A percentile compares a stretch with the other conserved stretches of the same genome.
Conservation (phyloP, 2,888 invertebrate genomes). For the Patella depressa region DNA sequence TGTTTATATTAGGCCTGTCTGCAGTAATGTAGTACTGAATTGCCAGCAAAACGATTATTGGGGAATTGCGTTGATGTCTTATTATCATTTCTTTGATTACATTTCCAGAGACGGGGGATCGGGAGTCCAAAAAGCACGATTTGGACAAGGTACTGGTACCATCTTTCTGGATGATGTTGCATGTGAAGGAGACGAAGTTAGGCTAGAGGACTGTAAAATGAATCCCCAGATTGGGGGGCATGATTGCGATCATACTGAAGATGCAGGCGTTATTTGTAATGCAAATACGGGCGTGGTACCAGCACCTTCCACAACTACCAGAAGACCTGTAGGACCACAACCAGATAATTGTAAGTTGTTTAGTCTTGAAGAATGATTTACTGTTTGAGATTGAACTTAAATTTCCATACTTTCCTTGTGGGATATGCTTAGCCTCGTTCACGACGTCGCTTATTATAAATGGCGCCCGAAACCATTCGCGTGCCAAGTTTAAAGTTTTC, state of each 20-base stretch:
- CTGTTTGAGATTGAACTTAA: no score
- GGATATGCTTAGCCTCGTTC: no score
- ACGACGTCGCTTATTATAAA: no score
- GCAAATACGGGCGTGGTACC: neutral
- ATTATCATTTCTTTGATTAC: no score
- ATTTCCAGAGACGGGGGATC: slow-evolving; percentile 36
- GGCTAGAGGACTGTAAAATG: slow-evolving; percentile 75
- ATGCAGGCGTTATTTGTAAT: neutral
- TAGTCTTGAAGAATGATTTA: no score
- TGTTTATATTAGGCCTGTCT: no score
- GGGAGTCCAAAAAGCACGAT: slow-evolving; percentile 27
- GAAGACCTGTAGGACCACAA: slow-evolving; percentile 37
- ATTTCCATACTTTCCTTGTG: no score
- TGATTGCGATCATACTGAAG: neutral
- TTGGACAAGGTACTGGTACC: slow-evolving; percentile 51
- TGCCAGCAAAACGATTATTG: no score
- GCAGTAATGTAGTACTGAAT: no score
- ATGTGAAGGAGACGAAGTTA: slow-evolving; percentile 77
- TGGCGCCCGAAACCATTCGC: no score
- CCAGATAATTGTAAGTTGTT: slow-evolving; percentile 47
- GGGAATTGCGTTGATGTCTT: no score
- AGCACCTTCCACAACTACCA: slow-evolving; percentile 33
- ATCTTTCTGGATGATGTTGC: slow-evolving; percentile 66
- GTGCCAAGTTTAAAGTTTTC: no score
- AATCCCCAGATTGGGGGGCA: neutral